phyloP scores from a whole-genome alignment of 2,888 invertebrate species.

The Erebia ligea region DNA sequence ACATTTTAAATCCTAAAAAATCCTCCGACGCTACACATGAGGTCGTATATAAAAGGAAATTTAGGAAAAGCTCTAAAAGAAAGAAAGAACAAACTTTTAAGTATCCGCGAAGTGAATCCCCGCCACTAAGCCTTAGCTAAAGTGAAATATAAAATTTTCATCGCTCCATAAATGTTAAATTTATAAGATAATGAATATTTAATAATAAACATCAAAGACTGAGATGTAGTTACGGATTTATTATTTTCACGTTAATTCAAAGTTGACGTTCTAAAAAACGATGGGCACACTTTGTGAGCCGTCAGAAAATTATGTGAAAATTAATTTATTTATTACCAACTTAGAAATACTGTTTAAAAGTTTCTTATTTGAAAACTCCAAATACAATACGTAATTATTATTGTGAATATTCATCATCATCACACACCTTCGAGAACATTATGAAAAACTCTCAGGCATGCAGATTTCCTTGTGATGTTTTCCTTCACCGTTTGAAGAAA shows the following conservation, averaged over 20 bases:
- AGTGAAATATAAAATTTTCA: conserved; percentile 19
- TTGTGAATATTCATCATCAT: too few relatives aligned
- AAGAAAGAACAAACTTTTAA: conserved; percentile 17
- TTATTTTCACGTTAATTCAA: background rate
- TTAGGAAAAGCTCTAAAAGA: conserved; percentile 18
- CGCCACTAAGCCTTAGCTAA: conserved; percentile 11
- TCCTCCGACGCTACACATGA: conserved; percentile 14
- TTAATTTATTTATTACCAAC: background rate
- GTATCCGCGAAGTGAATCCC: conserved; percentile 17
- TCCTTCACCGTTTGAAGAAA: too few relatives aligned
- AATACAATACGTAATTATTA: too few relatives aligned
- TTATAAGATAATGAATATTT: conserved; percentile 4
- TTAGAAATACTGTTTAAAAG: too few relatives aligned
- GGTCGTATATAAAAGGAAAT: conserved; percentile 18
- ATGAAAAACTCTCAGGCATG: too few relatives aligned
- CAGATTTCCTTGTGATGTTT: too few relatives aligned
- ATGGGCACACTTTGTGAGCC: background rate
- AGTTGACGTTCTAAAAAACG: background rate
- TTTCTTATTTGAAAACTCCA: too few relatives aligned
- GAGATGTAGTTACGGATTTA: background rate
- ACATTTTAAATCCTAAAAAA: conserved; percentile 18
- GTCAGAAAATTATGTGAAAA: background rate
- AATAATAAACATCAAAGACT: conserved; percentile 6
- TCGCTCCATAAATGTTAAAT: conserved; percentile 5
- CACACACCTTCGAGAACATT: too few relatives aligned